These are phyloP conservation scores for western clawed frog (Xenopus tropicalis) DNA, from an alignment of 2,113 vertebrate species.

Conservation along the genomic window DNA sequence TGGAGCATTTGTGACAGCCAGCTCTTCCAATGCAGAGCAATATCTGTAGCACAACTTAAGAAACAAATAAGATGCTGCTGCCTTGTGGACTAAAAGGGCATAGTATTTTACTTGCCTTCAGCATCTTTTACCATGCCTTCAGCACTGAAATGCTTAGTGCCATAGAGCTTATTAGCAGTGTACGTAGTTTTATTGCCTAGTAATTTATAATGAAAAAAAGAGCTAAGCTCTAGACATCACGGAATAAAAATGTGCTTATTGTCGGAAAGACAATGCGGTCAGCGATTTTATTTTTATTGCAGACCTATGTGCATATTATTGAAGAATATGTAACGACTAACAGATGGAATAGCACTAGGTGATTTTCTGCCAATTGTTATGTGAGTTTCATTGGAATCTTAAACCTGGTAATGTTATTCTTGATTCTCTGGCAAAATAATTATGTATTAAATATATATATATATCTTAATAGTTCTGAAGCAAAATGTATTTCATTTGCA, in stretches of 20 bases:
- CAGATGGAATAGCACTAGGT: conserved; percentile 24
- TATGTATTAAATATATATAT: too few species aligned
- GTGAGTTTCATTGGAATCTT: conserved; percentile 13
- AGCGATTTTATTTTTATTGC: neutral
- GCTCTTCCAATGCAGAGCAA: conserved; percentile 21
- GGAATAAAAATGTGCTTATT: neutral
- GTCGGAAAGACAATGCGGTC: neutral
- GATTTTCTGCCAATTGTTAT: conserved; percentile 35
- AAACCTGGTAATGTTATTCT: neutral
- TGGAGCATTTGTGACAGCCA: conserved; percentile 33
- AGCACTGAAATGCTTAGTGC: neutral
- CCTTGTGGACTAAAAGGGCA: neutral
- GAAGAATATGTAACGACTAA: conserved; percentile 4
- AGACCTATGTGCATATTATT: conserved; percentile 14
- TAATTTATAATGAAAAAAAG: neutral
- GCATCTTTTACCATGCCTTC: neutral
- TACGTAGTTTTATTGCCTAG: neutral
- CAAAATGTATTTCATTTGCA: too few species aligned
- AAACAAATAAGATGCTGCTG: conserved; percentile 10
- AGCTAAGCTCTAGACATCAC: neutral
- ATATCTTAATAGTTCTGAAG: too few species aligned
- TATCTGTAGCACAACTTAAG: conserved; percentile 22
- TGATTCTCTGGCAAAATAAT: neutral
- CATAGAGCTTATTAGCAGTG: neutral
- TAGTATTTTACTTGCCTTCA: neutral